phyloP scores from a whole-genome alignment of 2,113 vertebrate species.

The Trachemys scripta region DNA sequence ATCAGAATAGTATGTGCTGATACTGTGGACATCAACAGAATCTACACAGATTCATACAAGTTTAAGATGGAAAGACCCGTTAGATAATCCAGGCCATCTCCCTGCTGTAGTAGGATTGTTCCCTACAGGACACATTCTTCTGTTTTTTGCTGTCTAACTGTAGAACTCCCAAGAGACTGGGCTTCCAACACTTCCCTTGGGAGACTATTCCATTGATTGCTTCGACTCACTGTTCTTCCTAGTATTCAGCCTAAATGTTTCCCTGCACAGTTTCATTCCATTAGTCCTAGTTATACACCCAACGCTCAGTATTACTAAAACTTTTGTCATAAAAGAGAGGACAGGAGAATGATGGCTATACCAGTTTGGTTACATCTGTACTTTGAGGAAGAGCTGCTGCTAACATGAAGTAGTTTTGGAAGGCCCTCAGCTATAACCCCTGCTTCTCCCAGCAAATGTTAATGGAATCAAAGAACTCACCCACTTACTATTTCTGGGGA shows the following conservation, averaged over 20 bases:
- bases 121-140: background rate
- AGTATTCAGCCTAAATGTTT: background rate
- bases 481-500: constrained; percentile 47
- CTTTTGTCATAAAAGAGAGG: background rate
- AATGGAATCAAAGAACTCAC: constrained; percentile 12
- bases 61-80: background rate
- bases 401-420: background rate
- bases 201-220: background rate
- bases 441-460: constrained; percentile 31
- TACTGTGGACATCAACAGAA: constrained; percentile 41
- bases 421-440: constrained; percentile 7
- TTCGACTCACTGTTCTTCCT: background rate
- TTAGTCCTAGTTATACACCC: background rate
- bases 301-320: background rate
- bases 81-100: background rate
- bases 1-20: background rate
- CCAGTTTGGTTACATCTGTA: constrained; percentile 27
- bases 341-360: background rate
- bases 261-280: background rate
- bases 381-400: constrained; percentile 2
- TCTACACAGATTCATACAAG: constrained; percentile 25
- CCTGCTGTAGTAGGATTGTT: background rate
- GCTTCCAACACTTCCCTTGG: background rate
- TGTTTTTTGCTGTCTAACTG: background rate
- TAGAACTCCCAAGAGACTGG: background rate